These are phyloP conservation scores for Tragelaphus strepsiceros DNA, from an alignment of 2,113 vertebrate species.

Conservation along the genomic window DNA sequence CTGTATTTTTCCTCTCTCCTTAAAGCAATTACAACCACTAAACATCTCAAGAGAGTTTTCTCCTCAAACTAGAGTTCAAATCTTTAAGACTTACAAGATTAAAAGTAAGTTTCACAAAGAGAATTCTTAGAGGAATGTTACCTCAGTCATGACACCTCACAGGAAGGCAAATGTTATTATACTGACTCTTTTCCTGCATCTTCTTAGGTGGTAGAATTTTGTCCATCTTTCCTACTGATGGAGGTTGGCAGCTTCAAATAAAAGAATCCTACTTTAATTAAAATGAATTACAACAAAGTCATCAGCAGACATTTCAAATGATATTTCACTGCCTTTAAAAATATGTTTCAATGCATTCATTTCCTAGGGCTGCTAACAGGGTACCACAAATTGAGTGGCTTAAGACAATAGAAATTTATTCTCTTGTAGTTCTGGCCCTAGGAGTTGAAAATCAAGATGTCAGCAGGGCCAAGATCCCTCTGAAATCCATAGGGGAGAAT, in stretches of 20 bases:
- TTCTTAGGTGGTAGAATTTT: neutral
- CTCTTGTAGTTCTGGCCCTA: neutral
- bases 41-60: neutral
- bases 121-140: neutral
- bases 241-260: neutral
- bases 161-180: neutral
- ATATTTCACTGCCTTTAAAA: neutral
- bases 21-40: neutral
- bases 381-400: neutral
- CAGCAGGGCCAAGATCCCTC: neutral
- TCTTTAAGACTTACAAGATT: neutral
- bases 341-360: neutral
- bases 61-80: neutral
- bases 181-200: neutral
- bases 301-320: neutral
- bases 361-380: neutral
- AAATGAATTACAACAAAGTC: neutral
- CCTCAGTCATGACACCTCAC: neutral
- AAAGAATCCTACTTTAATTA: neutral
- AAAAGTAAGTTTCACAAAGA: neutral
- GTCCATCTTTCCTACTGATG: neutral
- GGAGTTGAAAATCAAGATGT: neutral
- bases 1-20: neutral
- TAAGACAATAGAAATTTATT: neutral
- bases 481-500: neutral